These are phyloP conservation scores for Anas bahamensis DNA, from an alignment of 2,797 vertebrate genomes.

Conservation along the genomic window DNA sequence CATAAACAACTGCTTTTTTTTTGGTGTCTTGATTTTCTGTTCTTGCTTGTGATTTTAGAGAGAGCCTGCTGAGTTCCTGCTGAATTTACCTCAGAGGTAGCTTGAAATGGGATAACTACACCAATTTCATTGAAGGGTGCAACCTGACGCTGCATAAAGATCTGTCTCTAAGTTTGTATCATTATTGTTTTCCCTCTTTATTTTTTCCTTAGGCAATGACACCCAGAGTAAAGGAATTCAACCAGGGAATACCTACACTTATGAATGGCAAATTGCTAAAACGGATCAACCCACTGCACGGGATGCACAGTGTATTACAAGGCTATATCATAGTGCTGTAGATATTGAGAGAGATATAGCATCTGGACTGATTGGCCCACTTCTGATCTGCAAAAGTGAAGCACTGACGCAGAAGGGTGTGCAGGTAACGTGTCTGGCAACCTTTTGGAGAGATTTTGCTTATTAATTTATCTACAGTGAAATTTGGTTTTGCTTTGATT, in stretches of 20 bases:
- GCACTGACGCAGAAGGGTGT: constrained; percentile 89
- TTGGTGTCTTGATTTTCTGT: not conserved
- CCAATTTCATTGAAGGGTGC: not conserved
- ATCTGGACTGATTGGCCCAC: constrained; percentile 92
- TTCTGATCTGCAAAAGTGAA: constrained; percentile 94
- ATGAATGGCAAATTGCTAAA: constrained; percentile 88
- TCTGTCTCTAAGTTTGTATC: not conserved
- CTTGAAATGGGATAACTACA: not conserved
- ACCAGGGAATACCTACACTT: constrained; percentile 89
- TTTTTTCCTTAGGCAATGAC: constrained; percentile 79
- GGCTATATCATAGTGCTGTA: constrained; percentile 94
- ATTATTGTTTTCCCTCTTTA: not conserved
- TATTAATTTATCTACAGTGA: not conserved
- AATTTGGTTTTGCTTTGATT: not conserved
- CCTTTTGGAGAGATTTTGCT: not conserved
- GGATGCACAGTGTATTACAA: constrained; percentile 92
- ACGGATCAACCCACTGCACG: constrained; percentile 85
- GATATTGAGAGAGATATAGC: constrained; percentile 89
- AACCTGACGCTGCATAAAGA: not conserved
- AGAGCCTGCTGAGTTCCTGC: not conserved
- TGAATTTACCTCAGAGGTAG: not conserved
- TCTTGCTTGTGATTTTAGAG: not conserved
- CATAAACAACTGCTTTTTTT: not conserved
- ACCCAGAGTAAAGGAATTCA: constrained; percentile 84
- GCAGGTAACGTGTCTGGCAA: constrained; percentile 83